Base-by-base conservation (phyloP, 2,888 invertebrate species). In the Sicus ferrugineus region DNA sequence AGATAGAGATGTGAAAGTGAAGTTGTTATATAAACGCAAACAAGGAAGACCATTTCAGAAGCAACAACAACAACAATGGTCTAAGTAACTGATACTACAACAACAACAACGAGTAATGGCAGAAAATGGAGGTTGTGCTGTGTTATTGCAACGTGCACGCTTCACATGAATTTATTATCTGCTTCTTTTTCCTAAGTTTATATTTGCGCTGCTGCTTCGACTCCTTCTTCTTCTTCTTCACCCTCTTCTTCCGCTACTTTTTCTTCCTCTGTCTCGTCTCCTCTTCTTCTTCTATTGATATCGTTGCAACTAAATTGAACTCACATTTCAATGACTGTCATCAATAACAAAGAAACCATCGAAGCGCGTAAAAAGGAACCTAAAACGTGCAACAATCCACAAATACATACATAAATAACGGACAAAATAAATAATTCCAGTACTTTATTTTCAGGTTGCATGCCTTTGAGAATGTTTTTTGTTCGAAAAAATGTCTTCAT, bases 271-370 rank as follows among this genome's bases (percentile, higher is more conserved):
- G n/a, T n/a, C n/a, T n/a, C n/a, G n/a, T n/a, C n/a, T n/a, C n/a
- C n/a, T n/a, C n/a, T n/a, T n/a, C n/a, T n/a, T n/a, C n/a, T n/a
- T 11, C 26, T 21, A 14, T 28, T 42, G n/a, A 23, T 16, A 26
- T 38, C 31, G 38, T 66, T 59, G 46, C 19, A 58, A 26, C 46
- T 67, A 67, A 67, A 67, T 67, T 46, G 67, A 67, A 67, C 59
- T 67, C 67, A 48, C 67, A 67, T 67, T 59, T 58, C 67, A 67
- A 67, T 67, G 67, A 67, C 48, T 67, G 67, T 59, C 67, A 67
- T 67, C 67, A 67, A 59, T 67, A 67, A 67, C 65, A 52, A 42
- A 30, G n/a, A 46, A 5, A n/a, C 28, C 16, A 42, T 38, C 61
- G 42, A 30, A 7, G 42, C 14, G n/a, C 14, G 21, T 16, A 23